These are phyloP conservation scores for Marmota monax DNA, from an alignment of 2,113 vertebrate genomes.

Conservation along the genomic window DNA sequence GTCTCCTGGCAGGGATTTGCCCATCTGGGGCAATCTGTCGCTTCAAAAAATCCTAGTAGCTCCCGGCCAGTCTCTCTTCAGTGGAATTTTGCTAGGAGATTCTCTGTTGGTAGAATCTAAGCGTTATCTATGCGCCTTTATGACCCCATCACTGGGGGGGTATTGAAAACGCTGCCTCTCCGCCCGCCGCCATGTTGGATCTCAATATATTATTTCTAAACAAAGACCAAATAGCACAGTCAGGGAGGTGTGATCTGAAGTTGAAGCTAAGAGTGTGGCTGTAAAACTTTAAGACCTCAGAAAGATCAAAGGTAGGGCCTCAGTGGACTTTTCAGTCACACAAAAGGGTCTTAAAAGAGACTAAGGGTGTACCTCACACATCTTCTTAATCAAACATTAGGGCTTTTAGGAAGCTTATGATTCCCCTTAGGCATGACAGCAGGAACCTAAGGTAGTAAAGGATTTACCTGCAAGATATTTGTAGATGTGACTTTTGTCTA, in stretches of 20 bases:
- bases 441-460: not conserved
- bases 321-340: not conserved
- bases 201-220: not conserved
- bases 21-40: no score
- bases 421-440: not conserved
- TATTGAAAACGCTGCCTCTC: no score
- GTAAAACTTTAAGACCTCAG: not conserved
- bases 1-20: no score
- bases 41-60: no score
- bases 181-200: no score
- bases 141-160: no score
- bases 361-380: not conserved
- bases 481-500: not conserved
- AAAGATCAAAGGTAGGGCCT: not conserved
- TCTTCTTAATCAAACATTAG: not conserved
- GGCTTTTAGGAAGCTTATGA: not conserved
- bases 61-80: no score
- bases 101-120: no score
- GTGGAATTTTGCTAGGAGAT: no score
- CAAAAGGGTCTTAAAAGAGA: not conserved
- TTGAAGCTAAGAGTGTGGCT: not conserved
- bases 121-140: no score
- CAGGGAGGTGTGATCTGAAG: not conserved
- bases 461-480: not conserved
- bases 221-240: not conserved